Evolutionary conservation across 2,888 invertebrate genomes (phyloP).

Genomic region (Melanargia galathea): DNA sequence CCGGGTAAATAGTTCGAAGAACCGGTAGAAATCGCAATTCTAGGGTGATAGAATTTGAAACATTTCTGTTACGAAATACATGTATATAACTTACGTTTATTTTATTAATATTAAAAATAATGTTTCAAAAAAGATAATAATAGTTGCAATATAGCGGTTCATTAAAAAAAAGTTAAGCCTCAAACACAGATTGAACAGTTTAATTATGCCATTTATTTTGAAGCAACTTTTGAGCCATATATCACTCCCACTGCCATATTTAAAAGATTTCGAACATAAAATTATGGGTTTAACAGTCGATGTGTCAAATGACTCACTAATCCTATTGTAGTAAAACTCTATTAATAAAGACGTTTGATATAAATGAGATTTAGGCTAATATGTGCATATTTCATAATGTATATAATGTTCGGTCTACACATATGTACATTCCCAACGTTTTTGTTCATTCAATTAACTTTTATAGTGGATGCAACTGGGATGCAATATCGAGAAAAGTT

Average conservation of each 20-base stretch:
- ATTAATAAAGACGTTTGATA: conserved; percentile 28
- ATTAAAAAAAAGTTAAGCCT: not conserved
- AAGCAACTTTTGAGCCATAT: conserved; percentile 22
- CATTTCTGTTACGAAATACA: too few species aligned
- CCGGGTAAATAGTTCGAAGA: too few species aligned
- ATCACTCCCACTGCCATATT: conserved; percentile 28
- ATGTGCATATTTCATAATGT: conserved; percentile 14
- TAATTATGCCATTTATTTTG: conserved; percentile 18
- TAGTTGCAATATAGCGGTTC: not conserved
- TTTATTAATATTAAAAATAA: too few species aligned
- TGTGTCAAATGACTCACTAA: conserved; percentile 30
- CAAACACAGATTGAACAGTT: not conserved
- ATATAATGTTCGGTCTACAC: not conserved
- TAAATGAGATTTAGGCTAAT: conserved; percentile 18
- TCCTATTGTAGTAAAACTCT: conserved; percentile 33
- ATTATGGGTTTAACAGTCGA: conserved; percentile 23
- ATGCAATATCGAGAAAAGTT: not conserved
- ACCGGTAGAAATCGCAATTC: too few species aligned
- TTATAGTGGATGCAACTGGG: not conserved
- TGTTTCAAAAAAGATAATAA: not conserved
- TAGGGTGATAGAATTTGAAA: too few species aligned
- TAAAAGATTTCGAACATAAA: conserved; percentile 26
- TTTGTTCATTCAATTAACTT: not conserved
- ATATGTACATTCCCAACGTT: not conserved
- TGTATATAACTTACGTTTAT: too few species aligned